Conservation (phyloP, 1,140 invertebrate species). For the Dufourea novaeangliae region DNA sequence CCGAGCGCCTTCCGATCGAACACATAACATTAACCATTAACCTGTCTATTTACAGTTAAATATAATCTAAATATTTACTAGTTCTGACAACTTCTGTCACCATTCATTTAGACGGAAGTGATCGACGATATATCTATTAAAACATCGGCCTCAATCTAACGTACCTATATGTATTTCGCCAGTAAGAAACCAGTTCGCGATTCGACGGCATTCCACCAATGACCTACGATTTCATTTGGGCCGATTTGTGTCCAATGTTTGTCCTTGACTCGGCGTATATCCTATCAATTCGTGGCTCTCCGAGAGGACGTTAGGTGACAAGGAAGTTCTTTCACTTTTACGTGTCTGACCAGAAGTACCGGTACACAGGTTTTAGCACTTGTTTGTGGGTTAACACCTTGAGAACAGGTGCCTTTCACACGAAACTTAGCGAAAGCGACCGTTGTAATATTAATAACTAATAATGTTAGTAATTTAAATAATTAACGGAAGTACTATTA, state of each 20-base stretch:
- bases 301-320: not conserved
- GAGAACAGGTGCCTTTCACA: no score
- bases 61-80: not conserved
- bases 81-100: not conserved
- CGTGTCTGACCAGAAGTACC: slow-evolving; percentile 20
- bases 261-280: slow-evolving; percentile 1
- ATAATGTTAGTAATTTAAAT: no score
- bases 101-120: not conserved
- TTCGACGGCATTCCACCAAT: not conserved
- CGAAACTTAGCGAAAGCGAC: no score
- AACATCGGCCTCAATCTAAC: no score
- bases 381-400: slow-evolving; percentile 26
- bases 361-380: not conserved
- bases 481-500: no score
- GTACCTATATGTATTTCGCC: no score
- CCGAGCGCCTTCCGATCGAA: no score
- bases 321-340: slow-evolving; percentile 35
- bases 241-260: slow-evolving; percentile 3
- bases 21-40: no score
- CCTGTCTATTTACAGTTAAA: no score
- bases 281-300: not conserved
- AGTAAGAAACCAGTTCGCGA: no score
- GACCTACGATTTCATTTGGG: not conserved
- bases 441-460: no score
- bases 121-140: not conserved